phyloP scores from a whole-genome alignment of 2,113 vertebrate species.

The Lophotis ruficrista region DNA sequence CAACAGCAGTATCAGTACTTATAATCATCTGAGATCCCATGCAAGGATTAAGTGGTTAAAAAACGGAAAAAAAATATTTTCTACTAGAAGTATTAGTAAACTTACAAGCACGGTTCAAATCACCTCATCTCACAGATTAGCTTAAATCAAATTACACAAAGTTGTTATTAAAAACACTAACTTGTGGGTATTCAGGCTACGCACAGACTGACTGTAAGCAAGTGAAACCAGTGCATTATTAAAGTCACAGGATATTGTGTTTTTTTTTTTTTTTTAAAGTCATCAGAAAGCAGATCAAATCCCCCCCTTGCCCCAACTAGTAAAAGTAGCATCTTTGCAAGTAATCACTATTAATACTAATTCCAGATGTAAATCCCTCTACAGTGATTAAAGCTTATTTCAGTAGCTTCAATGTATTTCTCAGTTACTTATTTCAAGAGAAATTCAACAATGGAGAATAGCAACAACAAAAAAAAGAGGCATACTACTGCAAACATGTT shows the following conservation, averaged over 20 bases:
- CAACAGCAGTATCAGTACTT: not conserved
- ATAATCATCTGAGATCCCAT: not conserved
- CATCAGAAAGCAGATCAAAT: not conserved
- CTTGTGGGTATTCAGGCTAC: not conserved
- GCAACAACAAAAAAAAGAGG: slow-evolving; percentile 47
- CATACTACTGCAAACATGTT: slow-evolving; percentile 69
- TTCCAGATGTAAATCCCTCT: not conserved
- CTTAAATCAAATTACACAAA: not conserved
- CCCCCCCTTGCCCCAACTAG: not conserved
- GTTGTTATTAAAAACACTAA: not conserved
- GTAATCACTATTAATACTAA: not conserved
- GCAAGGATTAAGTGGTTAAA: not conserved
- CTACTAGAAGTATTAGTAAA: not conserved
- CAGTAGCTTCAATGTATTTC: not conserved
- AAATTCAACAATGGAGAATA: slow-evolving; percentile 16
- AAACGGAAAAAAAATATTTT: not conserved
- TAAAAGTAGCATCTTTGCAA: not conserved
- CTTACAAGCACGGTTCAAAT: not conserved
- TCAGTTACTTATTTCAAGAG: slow-evolving; percentile 29
- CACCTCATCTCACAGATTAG: not conserved
- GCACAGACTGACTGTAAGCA: not conserved
- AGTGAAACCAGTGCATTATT: not conserved
- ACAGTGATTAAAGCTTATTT: slow-evolving; percentile 3
- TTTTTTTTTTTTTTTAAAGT: not conserved
- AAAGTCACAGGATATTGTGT: not conserved